Percentiles rank a stretch among this genome's conserved stretches.
These are phyloP conservation scores for Chaenogobius annularis DNA, from an alignment of 2,113 vertebrate species.

Conservation along the genomic window DNA sequence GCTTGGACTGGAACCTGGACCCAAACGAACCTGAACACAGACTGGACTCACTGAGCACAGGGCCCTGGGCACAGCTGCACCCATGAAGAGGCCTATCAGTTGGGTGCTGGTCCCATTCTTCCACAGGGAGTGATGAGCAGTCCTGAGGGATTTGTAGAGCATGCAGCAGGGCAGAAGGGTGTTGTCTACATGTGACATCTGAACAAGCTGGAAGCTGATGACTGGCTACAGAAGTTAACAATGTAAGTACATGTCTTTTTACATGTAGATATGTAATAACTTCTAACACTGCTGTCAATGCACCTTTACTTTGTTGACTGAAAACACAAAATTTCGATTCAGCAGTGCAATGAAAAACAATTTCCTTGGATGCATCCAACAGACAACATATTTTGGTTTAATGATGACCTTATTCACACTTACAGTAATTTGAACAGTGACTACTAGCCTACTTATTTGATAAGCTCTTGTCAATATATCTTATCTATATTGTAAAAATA, in stretches of 20 bases:
- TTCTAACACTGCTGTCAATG: not conserved
- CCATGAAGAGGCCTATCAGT: constrained; percentile 20
- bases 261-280: not conserved
- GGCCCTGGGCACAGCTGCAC: not conserved
- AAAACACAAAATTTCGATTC: not conserved
- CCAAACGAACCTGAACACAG: not conserved
- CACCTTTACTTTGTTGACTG: not conserved
- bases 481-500: constrained; percentile 1
- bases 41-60: constrained; percentile 11
- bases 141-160: constrained; percentile 33
- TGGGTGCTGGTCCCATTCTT: constrained; percentile 4
- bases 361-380: too few relatives aligned
- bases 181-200: constrained; percentile 21
- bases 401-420: not conserved
- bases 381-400: too few relatives aligned
- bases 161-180: constrained; percentile 49
- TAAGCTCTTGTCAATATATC: not conserved
- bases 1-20: not conserved
- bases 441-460: not conserved
- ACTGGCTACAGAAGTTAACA: constrained; percentile 41
- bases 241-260: constrained; percentile 46
- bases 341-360: not conserved
- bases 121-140: constrained; percentile 1
- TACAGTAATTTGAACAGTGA: not conserved
- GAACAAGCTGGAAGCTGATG: constrained; percentile 40